Evolutionary conservation across 2,888 invertebrate genomes (phyloP), one percentile per base, ranked within the genome.

Genomic region (Tolmerus cingulatus): DNA sequence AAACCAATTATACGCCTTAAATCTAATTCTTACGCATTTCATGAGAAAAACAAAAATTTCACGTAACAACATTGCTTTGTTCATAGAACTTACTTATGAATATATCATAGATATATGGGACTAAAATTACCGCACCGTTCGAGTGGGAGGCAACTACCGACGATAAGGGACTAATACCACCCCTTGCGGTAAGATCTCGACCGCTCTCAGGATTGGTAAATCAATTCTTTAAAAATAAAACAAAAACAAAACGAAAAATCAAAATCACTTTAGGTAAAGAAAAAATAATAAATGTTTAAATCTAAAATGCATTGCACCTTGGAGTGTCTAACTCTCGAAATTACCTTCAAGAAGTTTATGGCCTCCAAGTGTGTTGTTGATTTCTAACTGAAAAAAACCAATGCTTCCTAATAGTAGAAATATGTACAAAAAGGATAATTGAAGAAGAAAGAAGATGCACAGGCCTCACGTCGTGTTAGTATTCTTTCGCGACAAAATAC

Each of bases 101-200:
- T 97, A 97, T 97, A 97, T 97, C 97, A 97, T 97, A 97, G 97
- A 97, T 97, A 97, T 97, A 97, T 97, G 97, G 97, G 96, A 96
- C 95, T 95, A 96, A 96, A 95, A 95, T 95, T 95, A 95, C 96
- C 96, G 94, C 94, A 94, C 93, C 94, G 90, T 79, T 86, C 89
- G 79, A 89, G 88, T 66, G 84, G 88, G 88, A 88, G 88, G 79
- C 81, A 87, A 87, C 74, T 81, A 57, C 81, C 76, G 34, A 30
- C 43, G 1, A 86, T 86, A 23, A 77, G 46, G 74, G 46, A 30
- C 66, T 74, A 81, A 51, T 81, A 55, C 85, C 74, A 84, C 77
- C 78, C 37, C 77, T 79, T 76, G 86, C 85, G 87, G 84, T 87
- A 87, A 66, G 78, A 79, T 87, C 87, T 88, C 88, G 43, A 88